A percentile compares a stretch with the other conserved stretches of the same genome.
These are phyloP conservation scores for Microcebus tavaratra DNA, from an alignment of 2,113 vertebrate species.

Conservation along the genomic window DNA sequence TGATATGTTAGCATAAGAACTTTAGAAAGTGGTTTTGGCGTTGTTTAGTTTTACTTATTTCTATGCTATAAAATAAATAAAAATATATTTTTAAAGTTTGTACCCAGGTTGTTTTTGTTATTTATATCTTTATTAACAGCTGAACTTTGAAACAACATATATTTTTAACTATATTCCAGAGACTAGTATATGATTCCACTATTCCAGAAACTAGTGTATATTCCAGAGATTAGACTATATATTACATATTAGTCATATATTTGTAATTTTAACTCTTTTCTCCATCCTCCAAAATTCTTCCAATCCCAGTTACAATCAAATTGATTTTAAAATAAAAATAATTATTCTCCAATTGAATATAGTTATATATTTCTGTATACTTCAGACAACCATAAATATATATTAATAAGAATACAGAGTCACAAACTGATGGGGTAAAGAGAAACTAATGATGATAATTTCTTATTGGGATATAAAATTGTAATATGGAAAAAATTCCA, in stretches of 20 bases:
- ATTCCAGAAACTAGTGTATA: neutral
- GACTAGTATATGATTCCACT: no score
- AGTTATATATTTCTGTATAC: neutral
- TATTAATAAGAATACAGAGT: neutral
- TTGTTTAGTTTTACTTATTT: neutral
- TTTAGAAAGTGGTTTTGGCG: neutral
- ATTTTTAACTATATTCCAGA: neutral
- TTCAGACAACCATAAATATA: neutral
- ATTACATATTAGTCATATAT: neutral
- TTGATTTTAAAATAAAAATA: slow-evolving; percentile 3
- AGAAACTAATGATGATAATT: neutral
- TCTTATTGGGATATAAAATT: neutral
- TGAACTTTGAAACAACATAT: neutral
- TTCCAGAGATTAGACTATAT: neutral
- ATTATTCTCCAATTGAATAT: neutral
- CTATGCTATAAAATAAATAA: neutral
- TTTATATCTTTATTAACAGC: no score
- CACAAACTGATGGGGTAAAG: neutral
- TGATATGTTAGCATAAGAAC: neutral
- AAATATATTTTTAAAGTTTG: neutral
- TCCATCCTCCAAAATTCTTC: neutral
- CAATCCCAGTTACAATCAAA: neutral
- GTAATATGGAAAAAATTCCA: neutral
- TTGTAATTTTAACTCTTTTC: neutral
- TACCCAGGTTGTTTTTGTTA: neutral